phyloP scores from a whole-genome alignment of 2,888 invertebrate genomes.

The Thera obeliscata region DNA sequence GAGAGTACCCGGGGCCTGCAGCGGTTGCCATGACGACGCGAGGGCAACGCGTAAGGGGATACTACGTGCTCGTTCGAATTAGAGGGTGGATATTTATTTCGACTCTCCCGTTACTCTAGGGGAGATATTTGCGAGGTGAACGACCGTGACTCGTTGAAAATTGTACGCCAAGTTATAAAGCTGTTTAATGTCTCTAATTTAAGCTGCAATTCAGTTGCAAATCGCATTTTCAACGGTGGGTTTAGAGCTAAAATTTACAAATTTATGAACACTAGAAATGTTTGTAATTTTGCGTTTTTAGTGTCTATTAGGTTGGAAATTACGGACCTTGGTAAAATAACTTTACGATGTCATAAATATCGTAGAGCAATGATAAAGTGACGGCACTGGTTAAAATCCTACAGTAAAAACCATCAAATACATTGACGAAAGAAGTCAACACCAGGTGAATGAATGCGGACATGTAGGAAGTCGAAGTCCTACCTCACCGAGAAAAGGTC shows the following conservation, averaged over 20 bases:
- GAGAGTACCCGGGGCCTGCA: conserved; percentile 62
- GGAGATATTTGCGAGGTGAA: conserved; percentile 80
- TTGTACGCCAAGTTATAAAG: conserved; percentile 44
- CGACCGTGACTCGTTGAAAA: conserved; percentile 60
- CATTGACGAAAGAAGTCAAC: background rate
- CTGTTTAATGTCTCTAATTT: conserved; percentile 52
- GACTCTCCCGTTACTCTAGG: conserved; percentile 74
- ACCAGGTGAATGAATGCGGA: background rate
- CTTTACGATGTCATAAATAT: conserved; percentile 31
- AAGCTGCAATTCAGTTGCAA: conserved; percentile 55
- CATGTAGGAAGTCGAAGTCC: background rate
- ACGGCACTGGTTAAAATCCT: background rate
- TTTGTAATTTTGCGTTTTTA: conserved; percentile 35
- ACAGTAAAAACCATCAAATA: background rate
- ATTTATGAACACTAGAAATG: conserved; percentile 41
- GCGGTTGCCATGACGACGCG: conserved; percentile 65
- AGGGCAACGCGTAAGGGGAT: conserved; percentile 67
- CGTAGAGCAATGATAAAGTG: background rate
- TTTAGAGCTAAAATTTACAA: conserved; percentile 45
- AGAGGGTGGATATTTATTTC: conserved; percentile 78
- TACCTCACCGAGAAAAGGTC: background rate
- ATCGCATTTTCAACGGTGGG: conserved; percentile 42
- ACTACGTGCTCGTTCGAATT: conserved; percentile 65
- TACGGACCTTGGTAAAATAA: conserved; percentile 20
- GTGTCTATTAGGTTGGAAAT: conserved; percentile 30